phyloP scores from a whole-genome alignment of 2,888 invertebrate genomes.

The Ormia ochracea region DNA sequence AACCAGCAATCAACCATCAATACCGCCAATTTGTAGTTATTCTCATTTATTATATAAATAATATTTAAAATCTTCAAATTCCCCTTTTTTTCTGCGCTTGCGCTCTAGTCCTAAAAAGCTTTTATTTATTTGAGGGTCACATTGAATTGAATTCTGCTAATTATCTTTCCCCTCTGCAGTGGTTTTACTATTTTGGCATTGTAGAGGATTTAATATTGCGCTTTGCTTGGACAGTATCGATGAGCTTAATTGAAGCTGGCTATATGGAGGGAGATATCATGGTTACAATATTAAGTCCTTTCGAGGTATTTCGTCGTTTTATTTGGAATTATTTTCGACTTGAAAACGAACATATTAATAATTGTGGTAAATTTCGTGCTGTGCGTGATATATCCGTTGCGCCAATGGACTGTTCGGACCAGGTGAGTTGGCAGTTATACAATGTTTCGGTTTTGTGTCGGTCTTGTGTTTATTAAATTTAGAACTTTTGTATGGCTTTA shows the following conservation, averaged over 20 bases:
- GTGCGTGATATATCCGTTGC: slow-evolving; percentile 90
- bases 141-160: slow-evolving; percentile 8
- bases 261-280: slow-evolving; percentile 82
- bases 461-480: neutral
- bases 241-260: slow-evolving; percentile 82
- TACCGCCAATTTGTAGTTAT: no score
- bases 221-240: slow-evolving; percentile 86
- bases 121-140: slow-evolving; percentile 1
- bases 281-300: slow-evolving; percentile 81
- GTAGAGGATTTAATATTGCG: slow-evolving; percentile 87
- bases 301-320: slow-evolving; percentile 86
- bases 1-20: no score
- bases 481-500: no score
- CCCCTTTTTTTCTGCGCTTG: neutral
- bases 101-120: neutral
- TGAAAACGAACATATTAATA: slow-evolving; percentile 93
- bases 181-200: slow-evolving; percentile 90
- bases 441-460: neutral
- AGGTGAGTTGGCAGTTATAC: slow-evolving; percentile 72
- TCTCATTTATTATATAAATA: no score
- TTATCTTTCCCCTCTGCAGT: slow-evolving; percentile 74
- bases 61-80: no score
- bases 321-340: slow-evolving; percentile 93
- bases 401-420: slow-evolving; percentile 86
- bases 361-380: slow-evolving; percentile 92